Base-by-base conservation (phyloP, 2,888 invertebrate genomes). In the Tuta absoluta region DNA sequence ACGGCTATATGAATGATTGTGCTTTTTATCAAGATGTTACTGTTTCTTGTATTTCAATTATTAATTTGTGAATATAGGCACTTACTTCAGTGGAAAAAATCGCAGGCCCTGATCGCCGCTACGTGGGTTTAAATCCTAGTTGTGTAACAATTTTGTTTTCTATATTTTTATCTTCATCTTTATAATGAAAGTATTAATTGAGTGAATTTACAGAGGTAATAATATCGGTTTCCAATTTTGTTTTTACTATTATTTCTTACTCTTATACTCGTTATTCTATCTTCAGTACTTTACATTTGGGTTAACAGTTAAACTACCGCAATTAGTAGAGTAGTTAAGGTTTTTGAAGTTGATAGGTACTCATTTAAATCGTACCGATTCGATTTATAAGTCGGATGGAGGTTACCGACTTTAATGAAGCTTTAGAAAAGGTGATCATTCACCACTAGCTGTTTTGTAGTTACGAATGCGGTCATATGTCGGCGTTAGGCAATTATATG, bases 321-420 rank as follows among this genome's bases (percentile, higher is more conserved):
- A 17, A 56, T 56, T 38, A 38, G 38, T 58, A 4, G 14, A 58
- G 58, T 58, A 58, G 38, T 58, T 58, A 58, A 17, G 14, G 38
- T 21, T 21, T 58, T 58, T 38, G 37, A 58, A 58, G 58, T 37
- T 38, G 37, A 58, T 58, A 38, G 17, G 19, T 38, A 14, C 21
- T 37, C 23, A 19, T 37, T 33, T 58, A 58, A 37, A 21, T 37
- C 37, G 17, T 21, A 37, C 21, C 58, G 37, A 38, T 58, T 58
- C 58, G 37, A 38, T 58, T 58, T 38, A 58, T 58, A 38, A 58
- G 11, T 38, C 23, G 14, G 51, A 12, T 23, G 14, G 51, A 53
- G 51, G 24, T 53, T 53, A 23, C 11, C 11, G 51, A 41, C 14
- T 14, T 14, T 14, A 41, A 41, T 41, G 41, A 14, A 41, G 41